Base-by-base conservation (phyloP, 2,888 invertebrate genomes). In the Eupithecia insigniata region DNA sequence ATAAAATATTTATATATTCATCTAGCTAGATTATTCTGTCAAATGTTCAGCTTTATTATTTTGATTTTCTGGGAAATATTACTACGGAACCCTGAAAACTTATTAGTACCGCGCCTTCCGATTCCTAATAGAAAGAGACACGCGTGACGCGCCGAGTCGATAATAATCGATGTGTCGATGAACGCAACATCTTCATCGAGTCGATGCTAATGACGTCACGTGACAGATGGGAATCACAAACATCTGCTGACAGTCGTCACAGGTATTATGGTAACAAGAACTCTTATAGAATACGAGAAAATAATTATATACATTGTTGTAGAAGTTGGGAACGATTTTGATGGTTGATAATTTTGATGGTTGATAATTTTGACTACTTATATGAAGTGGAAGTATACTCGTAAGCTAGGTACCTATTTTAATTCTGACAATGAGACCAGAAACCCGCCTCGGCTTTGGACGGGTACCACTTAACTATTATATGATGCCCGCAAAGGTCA, bases 161-260 rank as follows among this genome's bases (percentile, higher is more conserved):
- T 36, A 28, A 65, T 43, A 28, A 65, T 43, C 39, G 65, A 65
- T 65, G 60, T 60, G 8, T 65, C 36, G 36, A 65, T 36, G 34
- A 64, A 65, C 14, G 39, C 22, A 12, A 65, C 65, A 39, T 39
- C 65, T 39, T 65, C 18, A 30, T 60, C 60, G 30, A 60, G 18
- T 30, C 30, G 60, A 60, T 60, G 60, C 30, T 30, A 60, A 60
- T 60, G 55, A 55, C 26, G 55, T 14, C 1, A 51, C 46, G 22
- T 22, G 51, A 60, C 30, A 5, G 30, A 60, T 60, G 30, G 22
- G 7, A 18, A 30, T 60, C 12, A 5, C 55, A 14, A 60, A 60
- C 60, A 60, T 60, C 60, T 60, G 60, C 60, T 30, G 28, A 22
- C 8, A 8, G 5, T 26, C 30, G 28, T 30, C 60, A 18, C 60